phyloP scores from a whole-genome alignment of 2,888 invertebrate genomes.

The Ennomos fuscantarius region DNA sequence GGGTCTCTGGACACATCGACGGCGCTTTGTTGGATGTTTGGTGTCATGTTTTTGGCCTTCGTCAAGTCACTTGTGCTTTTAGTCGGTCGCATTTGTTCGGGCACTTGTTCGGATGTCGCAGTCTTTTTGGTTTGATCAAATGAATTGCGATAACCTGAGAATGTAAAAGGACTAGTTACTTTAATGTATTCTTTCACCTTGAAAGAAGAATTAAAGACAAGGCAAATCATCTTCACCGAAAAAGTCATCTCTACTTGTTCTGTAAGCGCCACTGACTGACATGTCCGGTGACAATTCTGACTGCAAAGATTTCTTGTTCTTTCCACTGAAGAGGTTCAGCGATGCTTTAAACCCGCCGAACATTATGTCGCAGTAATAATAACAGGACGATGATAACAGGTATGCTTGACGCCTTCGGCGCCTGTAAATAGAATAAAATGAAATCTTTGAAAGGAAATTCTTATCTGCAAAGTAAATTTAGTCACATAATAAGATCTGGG shows the following conservation, averaged over 20 bases:
- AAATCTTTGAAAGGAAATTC: conserved; percentile 21
- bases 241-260: conserved; percentile 63
- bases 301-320: conserved; percentile 45
- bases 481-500: conserved; percentile 19
- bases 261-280: conserved; percentile 66
- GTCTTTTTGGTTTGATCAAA: conserved; percentile 16
- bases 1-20: conserved; percentile 58
- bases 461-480: conserved; percentile 24
- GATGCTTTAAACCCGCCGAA: conserved; percentile 68
- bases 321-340: conserved; percentile 57
- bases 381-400: conserved; percentile 24
- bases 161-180: conserved; percentile 2
- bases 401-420: conserved; percentile 6
- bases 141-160: conserved; percentile 52
- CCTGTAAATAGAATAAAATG: conserved; percentile 25
- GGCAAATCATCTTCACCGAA: conserved; percentile 54
- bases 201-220: neutral
- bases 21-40: conserved; percentile 52
- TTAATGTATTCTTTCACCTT: neutral
- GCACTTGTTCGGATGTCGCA: conserved; percentile 26
- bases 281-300: conserved; percentile 48
- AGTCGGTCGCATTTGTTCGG: conserved; percentile 42
- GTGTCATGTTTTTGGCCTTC: conserved; percentile 40
- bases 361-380: conserved; percentile 34
- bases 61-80: conserved; percentile 61